A percentile compares a stretch with the other conserved stretches of the same genome.
These are phyloP conservation scores for Oreotrochilus melanogaster DNA, from an alignment of 2,113 vertebrate genomes.

Conservation along the genomic window DNA sequence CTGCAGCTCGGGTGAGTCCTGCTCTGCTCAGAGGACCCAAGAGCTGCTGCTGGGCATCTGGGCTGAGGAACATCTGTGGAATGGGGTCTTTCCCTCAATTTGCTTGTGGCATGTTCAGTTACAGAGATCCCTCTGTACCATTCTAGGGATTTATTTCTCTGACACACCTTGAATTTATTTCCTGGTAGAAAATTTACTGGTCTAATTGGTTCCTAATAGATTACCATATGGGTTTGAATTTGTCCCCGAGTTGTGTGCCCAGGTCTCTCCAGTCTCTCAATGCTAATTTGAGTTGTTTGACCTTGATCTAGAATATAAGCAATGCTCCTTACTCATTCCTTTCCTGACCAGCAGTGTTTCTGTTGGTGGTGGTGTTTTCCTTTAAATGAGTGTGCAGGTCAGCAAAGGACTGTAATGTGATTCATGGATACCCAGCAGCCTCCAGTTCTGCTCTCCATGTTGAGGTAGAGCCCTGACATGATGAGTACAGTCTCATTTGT, in stretches of 20 bases:
- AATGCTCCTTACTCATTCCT: not conserved
- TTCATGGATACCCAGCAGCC: not conserved
- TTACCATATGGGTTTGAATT: not conserved
- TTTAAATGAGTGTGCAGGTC: not conserved
- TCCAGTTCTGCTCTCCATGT: not conserved
- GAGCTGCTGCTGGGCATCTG: not conserved
- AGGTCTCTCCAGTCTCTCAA: not conserved
- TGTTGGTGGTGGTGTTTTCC: not conserved
- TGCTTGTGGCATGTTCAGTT: not conserved
- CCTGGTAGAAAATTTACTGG: not conserved
- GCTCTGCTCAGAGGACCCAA: not conserved
- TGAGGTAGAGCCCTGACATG: not conserved
- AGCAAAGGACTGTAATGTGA: not conserved
- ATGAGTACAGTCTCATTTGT: not conserved
- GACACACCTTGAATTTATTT: not conserved
- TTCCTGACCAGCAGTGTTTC: not conserved
- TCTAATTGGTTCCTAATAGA: not conserved
- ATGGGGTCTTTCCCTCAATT: not conserved
- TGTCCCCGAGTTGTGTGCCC: not conserved
- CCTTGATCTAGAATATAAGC: not conserved
- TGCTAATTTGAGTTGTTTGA: not conserved
- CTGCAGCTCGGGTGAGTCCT: rapidly evolving
- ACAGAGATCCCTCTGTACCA: not conserved
- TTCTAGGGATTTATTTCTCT: not conserved
- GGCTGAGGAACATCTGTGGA: not conserved